phyloP scores from a whole-genome alignment of 2,888 invertebrate genomes.

The Stenodema calcarata region DNA sequence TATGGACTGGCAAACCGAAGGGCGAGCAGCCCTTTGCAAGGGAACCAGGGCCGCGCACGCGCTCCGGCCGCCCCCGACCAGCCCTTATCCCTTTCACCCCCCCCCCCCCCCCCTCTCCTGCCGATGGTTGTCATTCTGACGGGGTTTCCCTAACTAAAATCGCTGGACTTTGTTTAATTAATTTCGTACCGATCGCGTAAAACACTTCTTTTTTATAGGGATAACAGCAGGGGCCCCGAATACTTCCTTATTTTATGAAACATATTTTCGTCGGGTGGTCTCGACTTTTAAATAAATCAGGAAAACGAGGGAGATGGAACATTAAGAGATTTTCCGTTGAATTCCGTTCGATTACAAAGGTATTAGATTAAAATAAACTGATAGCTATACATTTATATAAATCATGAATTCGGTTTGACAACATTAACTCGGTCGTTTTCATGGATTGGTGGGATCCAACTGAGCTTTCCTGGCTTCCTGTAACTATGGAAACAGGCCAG shows the following conservation, averaged over 20 bases:
- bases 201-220: neutral
- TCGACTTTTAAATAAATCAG: neutral
- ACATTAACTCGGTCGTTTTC: too few relatives aligned
- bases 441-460: too few relatives aligned
- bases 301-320: neutral
- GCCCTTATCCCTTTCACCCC: neutral
- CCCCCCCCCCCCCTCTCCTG: neutral
- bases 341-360: too few relatives aligned
- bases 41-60: slow-evolving; percentile 6
- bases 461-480: too few relatives aligned
- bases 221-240: neutral
- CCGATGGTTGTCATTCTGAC: neutral
- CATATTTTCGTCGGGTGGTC: neutral
- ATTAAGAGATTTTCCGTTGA: too few relatives aligned
- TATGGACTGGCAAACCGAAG: slow-evolving; percentile 30
- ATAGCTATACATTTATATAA: too few relatives aligned
- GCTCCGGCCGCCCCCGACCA: neutral
- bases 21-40: slow-evolving; percentile 35
- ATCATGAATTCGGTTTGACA: too few relatives aligned
- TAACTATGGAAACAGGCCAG: too few relatives aligned
- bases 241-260: neutral
- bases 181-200: neutral
- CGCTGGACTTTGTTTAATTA: slow-evolving; percentile 5
- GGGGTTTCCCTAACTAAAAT: neutral
- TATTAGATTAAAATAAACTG: too few relatives aligned